These are phyloP conservation scores for Chrysopilus asiliformis DNA, from an alignment of 2,888 invertebrate genomes.

Conservation along the genomic window DNA sequence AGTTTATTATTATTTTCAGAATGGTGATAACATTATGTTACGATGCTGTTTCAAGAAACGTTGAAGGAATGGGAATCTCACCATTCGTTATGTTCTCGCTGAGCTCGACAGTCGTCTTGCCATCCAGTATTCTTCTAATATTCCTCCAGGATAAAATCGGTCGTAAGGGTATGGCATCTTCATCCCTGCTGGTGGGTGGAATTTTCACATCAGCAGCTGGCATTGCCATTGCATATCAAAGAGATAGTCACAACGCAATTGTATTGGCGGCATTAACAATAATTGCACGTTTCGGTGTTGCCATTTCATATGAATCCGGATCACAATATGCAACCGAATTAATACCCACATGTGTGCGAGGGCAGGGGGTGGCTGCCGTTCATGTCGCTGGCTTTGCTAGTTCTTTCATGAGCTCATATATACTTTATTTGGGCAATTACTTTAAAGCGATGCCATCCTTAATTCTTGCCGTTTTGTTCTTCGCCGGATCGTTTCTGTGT, in stretches of 20 bases:
- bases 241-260: constrained; percentile 22
- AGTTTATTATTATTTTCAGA: constrained; percentile 23
- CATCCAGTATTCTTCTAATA: constrained; percentile 40
- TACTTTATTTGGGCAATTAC: constrained; percentile 35
- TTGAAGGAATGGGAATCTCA: constrained; percentile 41
- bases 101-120: constrained; percentile 42
- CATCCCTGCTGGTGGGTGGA: constrained; percentile 40
- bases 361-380: constrained; percentile 46
- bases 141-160: constrained; percentile 34
- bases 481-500: constrained; percentile 41
- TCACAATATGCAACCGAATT: constrained; percentile 51
- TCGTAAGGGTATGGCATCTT: constrained; percentile 43
- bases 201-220: constrained; percentile 40
- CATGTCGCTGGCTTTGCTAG: constrained; percentile 48
- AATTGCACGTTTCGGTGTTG: constrained; percentile 44
- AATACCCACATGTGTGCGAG: constrained; percentile 48
- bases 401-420: constrained; percentile 45
- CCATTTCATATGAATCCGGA: constrained; percentile 48
- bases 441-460: constrained; percentile 40
- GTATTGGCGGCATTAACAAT: constrained; percentile 37
- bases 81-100: constrained; percentile 43
- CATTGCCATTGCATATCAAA: constrained; percentile 26
- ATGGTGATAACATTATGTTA: constrained; percentile 47
- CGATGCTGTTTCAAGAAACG: constrained; percentile 45
- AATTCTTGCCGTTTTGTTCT: constrained; percentile 38